A percentile compares a stretch with the other conserved stretches of the same genome.
These are phyloP conservation scores for Trematomus bernacchii DNA, from an alignment of 2,797 vertebrate genomes.

Conservation along the genomic window DNA sequence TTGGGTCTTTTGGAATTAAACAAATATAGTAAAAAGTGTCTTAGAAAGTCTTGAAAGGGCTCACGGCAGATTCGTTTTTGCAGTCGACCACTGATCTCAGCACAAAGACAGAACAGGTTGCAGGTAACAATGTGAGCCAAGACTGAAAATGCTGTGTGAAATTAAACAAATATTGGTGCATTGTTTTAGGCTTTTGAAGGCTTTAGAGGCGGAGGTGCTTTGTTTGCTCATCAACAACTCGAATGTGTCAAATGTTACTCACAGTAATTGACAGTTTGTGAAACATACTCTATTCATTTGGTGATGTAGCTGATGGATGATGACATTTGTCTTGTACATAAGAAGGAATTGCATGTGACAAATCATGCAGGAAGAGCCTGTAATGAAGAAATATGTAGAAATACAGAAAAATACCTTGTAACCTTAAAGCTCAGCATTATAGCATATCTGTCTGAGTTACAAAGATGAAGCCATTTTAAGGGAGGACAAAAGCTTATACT, in stretches of 20 bases:
- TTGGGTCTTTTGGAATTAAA: slow-evolving; percentile 17
- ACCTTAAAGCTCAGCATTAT: slow-evolving; percentile 29
- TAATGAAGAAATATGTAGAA: slow-evolving; percentile 17
- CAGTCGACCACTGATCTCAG: slow-evolving; percentile 31
- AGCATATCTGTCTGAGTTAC: slow-evolving; percentile 11
- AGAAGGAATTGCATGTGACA: slow-evolving; percentile 30
- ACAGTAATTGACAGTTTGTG: slow-evolving; percentile 38
- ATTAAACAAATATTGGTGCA: slow-evolving; percentile 44
- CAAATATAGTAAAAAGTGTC: slow-evolving; percentile 25
- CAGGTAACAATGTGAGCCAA: slow-evolving; percentile 48
- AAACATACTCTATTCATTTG: slow-evolving; percentile 27
- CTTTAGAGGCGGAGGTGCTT: slow-evolving; percentile 31
- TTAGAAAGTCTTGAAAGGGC: slow-evolving; percentile 17
- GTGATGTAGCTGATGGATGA: slow-evolving; percentile 29
- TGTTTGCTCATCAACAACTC: slow-evolving; percentile 39
- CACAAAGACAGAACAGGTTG: slow-evolving; percentile 53
- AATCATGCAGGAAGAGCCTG: slow-evolving; percentile 36
- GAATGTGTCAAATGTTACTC: slow-evolving; percentile 21
- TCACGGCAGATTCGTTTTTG: slow-evolving; percentile 18
- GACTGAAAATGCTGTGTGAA: slow-evolving; percentile 41
- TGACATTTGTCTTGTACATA: slow-evolving; percentile 43
- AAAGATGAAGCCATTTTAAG: slow-evolving; percentile 36
- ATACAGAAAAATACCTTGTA: neutral
- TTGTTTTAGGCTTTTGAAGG: slow-evolving; percentile 24
- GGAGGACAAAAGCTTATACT: slow-evolving; percentile 13